Conservation (phyloP, 2,888 invertebrate genomes). For the Cataglyphis rosenhaueri region DNA sequence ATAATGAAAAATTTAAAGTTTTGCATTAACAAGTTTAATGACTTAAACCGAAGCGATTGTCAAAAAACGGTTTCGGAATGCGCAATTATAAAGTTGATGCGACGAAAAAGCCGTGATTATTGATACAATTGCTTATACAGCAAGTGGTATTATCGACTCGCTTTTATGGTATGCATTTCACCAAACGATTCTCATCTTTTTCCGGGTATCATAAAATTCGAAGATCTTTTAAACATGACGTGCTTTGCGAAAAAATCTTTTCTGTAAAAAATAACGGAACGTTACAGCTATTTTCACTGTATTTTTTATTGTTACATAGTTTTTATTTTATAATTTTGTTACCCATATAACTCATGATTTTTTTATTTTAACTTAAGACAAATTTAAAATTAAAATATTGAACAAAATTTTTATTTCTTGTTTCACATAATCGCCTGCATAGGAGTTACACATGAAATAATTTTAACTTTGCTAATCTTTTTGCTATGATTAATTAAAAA, state of each 20-base stretch:
- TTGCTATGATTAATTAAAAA: background rate
- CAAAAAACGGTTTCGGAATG: background rate
- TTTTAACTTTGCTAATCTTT: background rate
- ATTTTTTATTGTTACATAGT: background rate
- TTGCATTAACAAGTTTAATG: background rate
- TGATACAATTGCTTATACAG: constrained; percentile 35
- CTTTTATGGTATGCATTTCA: constrained; percentile 44
- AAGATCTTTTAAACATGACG: constrained; percentile 20
- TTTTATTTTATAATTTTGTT: background rate
- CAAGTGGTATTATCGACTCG: constrained; percentile 38
- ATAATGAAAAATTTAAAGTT: background rate
- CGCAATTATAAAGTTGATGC: background rate
- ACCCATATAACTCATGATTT: background rate
- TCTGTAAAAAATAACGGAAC: background rate
- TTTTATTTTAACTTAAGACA: background rate
- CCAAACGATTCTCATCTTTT: constrained; percentile 39
- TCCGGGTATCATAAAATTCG: constrained; percentile 27
- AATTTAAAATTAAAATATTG: background rate
- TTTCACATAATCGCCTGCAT: background rate
- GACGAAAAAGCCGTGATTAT: constrained; percentile 20
- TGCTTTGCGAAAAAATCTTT: background rate
- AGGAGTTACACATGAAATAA: background rate
- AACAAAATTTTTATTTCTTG: background rate
- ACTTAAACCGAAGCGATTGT: background rate
- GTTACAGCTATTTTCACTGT: background rate